These are phyloP conservation scores for Tetrapedia diversipes DNA, from an alignment of 2,888 invertebrate species.

Conservation along the genomic window DNA sequence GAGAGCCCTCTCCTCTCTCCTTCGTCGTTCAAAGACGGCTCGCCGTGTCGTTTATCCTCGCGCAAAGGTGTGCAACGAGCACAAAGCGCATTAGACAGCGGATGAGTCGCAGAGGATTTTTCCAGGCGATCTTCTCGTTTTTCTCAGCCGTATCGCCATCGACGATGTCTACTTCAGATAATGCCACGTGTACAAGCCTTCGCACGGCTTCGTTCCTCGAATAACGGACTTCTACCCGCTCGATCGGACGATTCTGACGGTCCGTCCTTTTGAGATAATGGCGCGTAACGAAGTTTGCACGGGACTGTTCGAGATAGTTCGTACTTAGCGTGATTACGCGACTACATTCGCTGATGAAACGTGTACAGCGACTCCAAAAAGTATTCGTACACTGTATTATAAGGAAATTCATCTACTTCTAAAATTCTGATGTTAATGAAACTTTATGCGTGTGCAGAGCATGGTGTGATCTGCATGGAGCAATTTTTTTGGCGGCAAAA, in stretches of 20 bases:
- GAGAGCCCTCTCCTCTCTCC: neutral
- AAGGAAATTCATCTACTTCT: no score
- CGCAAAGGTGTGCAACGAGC: slow-evolving; percentile 25
- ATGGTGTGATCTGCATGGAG: no score
- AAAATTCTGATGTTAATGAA: no score
- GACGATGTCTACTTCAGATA: slow-evolving; percentile 5
- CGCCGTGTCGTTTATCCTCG: slow-evolving; percentile 20
- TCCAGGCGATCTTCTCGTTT: neutral
- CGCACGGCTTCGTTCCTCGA: neutral
- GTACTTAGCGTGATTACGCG: neutral
- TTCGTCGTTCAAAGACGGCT: neutral
- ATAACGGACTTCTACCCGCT: slow-evolving; percentile 4
- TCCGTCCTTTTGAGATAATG: slow-evolving; percentile 2
- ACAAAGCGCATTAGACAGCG: slow-evolving; percentile 19
- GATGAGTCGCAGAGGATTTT: slow-evolving; percentile 12
- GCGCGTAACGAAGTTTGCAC: neutral
- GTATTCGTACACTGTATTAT: neutral
- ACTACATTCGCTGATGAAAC: neutral
- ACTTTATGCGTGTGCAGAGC: no score
- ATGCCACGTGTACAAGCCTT: neutral
- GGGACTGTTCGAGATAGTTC: neutral
- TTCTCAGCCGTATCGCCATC: neutral
- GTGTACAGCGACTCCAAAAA: neutral
- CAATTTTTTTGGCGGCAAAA: no score
- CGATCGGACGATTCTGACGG: slow-evolving; percentile 1